Evolutionary conservation across 2,797 vertebrate species (phyloP).

Genomic region (Gymnoscopelus microlampas): DNA sequence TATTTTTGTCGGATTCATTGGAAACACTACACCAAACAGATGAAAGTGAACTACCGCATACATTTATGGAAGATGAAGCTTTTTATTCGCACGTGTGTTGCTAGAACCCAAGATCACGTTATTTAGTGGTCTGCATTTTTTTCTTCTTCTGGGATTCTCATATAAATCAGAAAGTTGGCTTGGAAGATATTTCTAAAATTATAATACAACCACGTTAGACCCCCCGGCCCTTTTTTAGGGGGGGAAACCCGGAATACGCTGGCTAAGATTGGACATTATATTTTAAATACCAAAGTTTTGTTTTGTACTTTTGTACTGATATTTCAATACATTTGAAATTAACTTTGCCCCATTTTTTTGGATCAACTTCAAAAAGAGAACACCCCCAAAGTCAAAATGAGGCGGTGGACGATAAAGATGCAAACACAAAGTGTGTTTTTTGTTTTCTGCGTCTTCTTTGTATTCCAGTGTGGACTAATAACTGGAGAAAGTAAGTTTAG

Average conservation of each 20-base stretch:
- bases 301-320: slow-evolving; percentile 36
- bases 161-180: slow-evolving; percentile 46
- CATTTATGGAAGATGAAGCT: slow-evolving; percentile 78
- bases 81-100: slow-evolving; percentile 66
- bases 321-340: slow-evolving; percentile 25
- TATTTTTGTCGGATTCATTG: slow-evolving; percentile 32
- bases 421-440: slow-evolving; percentile 76
- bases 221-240: slow-evolving; percentile 53
- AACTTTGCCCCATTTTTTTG: slow-evolving; percentile 37
- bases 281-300: slow-evolving; percentile 22
- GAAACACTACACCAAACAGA: slow-evolving; percentile 57
- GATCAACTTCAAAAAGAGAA: slow-evolving; percentile 51
- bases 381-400: slow-evolving; percentile 73
- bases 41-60: slow-evolving; percentile 72
- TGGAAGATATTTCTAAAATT: slow-evolving; percentile 51
- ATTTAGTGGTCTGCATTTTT: slow-evolving; percentile 68
- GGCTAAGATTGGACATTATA: slow-evolving; percentile 33
- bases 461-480: slow-evolving; percentile 79
- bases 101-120: slow-evolving; percentile 72
- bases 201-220: slow-evolving; percentile 55
- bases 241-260: slow-evolving; percentile 54
- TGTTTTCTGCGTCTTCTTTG: slow-evolving; percentile 75
- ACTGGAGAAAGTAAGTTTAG: slow-evolving; percentile 85
- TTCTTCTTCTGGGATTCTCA: slow-evolving; percentile 17
- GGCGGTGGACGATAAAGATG: slow-evolving; percentile 72